Evolutionary conservation across 2,113 vertebrate species (phyloP), one percentile per base, ranked within the genome.

Genomic region (Lagenorhynchus albirostris): DNA sequence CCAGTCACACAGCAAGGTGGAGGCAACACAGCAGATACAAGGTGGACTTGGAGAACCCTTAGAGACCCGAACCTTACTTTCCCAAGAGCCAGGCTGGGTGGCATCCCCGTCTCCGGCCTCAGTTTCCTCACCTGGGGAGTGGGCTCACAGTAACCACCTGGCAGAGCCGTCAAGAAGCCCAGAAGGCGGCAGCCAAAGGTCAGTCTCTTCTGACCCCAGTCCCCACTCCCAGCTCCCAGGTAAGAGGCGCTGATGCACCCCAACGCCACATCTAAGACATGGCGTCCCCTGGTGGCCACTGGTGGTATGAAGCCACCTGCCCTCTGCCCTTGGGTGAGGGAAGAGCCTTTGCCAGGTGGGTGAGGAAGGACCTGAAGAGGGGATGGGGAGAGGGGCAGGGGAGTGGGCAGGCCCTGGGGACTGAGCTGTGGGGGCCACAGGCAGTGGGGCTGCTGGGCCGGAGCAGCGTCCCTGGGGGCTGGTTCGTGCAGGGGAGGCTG

Each of bases 221-320:
- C 5, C 70, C 4, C 5, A 4, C 17, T 9, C 31, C 58, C 76
- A 8, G 50, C 55, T 11, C 21, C 44, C 65, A 5, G 41, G 10
- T n/a, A 23, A 20, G 65, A 13, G n/a, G 36, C 8, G 6, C 31
- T 0, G 29, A 8, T 1, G 18, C 14, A 10, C 3, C 5, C 15
- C 13, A 2, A 23, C 9, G 13, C 23, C 0, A 2, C 18, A 13
- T 2, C 25, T 1, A 23, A 25, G 8, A 3, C 63, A 2, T 1
- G 10, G 74, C 5, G 29, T 60, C 95, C 89, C 47, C 97, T 96
- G 89, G 95, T 95, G 97, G 96, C 82, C 44, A 26, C 15, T 3
- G 6, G 33, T 7, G 38, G 53, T 0, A 6, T 6, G 47, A 21
- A 2, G 12, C 13, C 29, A 0, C 31, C 68, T 9, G 68, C 17